Evolutionary conservation across 2,797 vertebrate species (phyloP).

Genomic region (Ibycter americanus): DNA sequence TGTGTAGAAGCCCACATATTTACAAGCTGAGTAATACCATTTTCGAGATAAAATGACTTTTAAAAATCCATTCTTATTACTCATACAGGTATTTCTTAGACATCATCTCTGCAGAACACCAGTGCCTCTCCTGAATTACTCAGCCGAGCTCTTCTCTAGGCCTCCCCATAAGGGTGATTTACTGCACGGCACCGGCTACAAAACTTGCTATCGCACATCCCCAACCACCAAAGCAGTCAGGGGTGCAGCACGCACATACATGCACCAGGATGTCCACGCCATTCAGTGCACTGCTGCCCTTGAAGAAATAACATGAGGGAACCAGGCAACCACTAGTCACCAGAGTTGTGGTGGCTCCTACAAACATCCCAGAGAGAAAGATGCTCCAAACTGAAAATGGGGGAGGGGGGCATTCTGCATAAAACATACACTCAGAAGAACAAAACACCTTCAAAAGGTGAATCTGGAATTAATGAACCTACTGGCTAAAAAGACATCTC

Average conservation of each 20-base stretch:
- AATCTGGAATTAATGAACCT: background rate
- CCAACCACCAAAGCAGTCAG: background rate
- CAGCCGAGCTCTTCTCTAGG: background rate
- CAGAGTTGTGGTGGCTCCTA: background rate
- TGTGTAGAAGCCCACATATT: background rate
- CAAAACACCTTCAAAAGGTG: background rate
- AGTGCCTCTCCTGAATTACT: background rate
- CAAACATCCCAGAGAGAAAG: background rate
- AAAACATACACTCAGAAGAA: background rate
- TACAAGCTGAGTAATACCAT: background rate
- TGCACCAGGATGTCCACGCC: background rate
- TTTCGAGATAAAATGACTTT: background rate
- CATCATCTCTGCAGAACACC: background rate
- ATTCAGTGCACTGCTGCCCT: background rate
- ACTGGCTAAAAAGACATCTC: background rate
- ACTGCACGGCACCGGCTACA: background rate
- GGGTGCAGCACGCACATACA: fast-evolving
- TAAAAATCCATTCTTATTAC: background rate
- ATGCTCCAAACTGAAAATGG: background rate
- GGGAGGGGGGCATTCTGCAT: background rate
- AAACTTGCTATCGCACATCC: background rate
- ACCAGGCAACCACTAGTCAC: background rate
- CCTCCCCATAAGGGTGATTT: background rate
- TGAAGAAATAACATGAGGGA: background rate
- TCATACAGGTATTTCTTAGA: background rate